These are phyloP conservation scores for Rynchops niger DNA, from an alignment of 2,113 vertebrate species.

Conservation along the genomic window DNA sequence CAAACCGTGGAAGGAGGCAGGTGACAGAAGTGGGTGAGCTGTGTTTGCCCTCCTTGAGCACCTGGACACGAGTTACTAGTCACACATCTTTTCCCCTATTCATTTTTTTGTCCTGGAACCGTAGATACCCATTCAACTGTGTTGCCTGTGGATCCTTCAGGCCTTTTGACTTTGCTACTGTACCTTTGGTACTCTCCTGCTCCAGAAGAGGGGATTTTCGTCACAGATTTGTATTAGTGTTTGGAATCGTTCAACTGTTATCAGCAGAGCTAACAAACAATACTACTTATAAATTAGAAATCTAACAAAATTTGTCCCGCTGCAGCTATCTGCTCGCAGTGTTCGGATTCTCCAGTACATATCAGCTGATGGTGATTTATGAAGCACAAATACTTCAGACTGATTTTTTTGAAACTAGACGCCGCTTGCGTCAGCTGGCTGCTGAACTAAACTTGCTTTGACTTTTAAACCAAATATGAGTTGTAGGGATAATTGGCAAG, in stretches of 20 bases:
- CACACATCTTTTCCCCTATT: background rate
- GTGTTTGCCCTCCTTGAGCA: background rate
- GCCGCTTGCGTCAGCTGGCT: slow-evolving; percentile 12
- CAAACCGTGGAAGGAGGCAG: background rate
- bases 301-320: background rate
- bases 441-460: background rate
- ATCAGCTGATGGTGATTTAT: slow-evolving; percentile 23
- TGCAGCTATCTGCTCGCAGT: background rate
- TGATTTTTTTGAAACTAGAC: background rate
- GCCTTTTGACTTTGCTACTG: background rate
- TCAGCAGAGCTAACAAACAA: background rate
- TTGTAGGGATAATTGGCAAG: background rate
- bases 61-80: background rate
- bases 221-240: background rate
- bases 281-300: background rate
- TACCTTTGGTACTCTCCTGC: background rate
- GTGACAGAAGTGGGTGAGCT: background rate
- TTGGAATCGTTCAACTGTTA: background rate
- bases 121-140: background rate
- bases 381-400: background rate
- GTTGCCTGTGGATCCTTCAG: background rate
- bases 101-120: background rate
- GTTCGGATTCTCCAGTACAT: background rate
- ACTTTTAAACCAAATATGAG: background rate
- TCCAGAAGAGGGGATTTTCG: background rate